These are phyloP conservation scores for Betta splendens DNA, from an alignment of 2,797 vertebrate genomes.

Conservation along the genomic window DNA sequence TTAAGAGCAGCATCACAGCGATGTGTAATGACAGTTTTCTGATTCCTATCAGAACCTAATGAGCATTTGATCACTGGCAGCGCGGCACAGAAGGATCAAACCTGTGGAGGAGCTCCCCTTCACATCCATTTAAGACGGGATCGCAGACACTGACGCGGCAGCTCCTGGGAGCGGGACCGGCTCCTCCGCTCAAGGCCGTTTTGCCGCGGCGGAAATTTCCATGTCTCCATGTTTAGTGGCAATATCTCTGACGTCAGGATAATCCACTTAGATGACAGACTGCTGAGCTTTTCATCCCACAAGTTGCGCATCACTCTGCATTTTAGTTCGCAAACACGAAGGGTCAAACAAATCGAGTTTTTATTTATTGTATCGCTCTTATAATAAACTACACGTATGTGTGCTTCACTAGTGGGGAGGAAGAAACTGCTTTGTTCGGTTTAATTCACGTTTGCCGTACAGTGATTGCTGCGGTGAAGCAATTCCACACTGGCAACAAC, in stretches of 20 bases:
- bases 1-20: constrained; percentile 20
- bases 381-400: too few relatives aligned
- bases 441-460: background rate
- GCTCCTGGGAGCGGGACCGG: constrained; percentile 41
- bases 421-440: background rate
- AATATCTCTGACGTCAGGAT: constrained; percentile 58
- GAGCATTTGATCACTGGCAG: constrained; percentile 35
- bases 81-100: constrained; percentile 30
- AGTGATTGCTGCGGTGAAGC: background rate
- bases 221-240: constrained; percentile 60
- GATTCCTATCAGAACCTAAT: constrained; percentile 48
- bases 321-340: constrained; percentile 56
- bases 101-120: constrained; percentile 41
- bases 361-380: constrained; percentile 5
- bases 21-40: constrained; percentile 5
- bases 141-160: constrained; percentile 49
- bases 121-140: constrained; percentile 40
- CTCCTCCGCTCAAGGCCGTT: constrained; percentile 50
- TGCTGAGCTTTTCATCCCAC: constrained; percentile 73
- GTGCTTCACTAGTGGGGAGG: background rate
- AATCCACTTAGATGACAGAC: constrained; percentile 74
- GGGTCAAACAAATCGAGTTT: constrained; percentile 30
- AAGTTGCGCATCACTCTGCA: constrained; percentile 62
- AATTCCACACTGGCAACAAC: background rate
- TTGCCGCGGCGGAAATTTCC: constrained; percentile 58